Conservation (phyloP, 30 jellyfish, hydroid and myxozoan genomes). For the Hydra vulgaris region DNA sequence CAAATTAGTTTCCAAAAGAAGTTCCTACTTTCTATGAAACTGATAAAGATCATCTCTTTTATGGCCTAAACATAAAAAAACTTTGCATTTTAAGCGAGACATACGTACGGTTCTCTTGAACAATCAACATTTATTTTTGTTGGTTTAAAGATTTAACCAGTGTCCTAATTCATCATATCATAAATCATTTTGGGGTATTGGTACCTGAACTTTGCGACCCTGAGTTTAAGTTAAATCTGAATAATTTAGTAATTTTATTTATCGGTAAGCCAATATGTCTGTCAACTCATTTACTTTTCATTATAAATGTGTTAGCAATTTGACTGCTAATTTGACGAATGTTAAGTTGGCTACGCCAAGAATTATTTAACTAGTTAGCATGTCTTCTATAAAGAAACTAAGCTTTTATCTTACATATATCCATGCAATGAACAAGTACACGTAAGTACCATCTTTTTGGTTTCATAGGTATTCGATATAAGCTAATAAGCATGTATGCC, state of each 20-base stretch:
- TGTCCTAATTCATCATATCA: too few relatives aligned
- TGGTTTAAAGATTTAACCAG: too few relatives aligned
- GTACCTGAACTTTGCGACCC: too few relatives aligned
- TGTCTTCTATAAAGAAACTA: slow-evolving; percentile 47
- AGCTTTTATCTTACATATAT: slow-evolving; percentile 33
- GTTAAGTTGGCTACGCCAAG: background rate
- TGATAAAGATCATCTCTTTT: too few relatives aligned
- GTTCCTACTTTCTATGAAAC: too few relatives aligned
- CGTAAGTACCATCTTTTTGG: slow-evolving; percentile 40
- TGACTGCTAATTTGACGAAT: background rate
- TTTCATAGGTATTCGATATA: slow-evolving; percentile 30
- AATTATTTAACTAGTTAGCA: background rate
- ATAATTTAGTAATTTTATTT: too few relatives aligned
- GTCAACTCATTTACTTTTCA: background rate
- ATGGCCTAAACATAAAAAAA: too few relatives aligned
- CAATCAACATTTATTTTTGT: too few relatives aligned
- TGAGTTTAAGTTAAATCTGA: background rate
- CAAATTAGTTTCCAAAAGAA: too few relatives aligned
- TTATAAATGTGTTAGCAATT: background rate
- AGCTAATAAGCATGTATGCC: slow-evolving; percentile 38
- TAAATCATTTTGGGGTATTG: too few relatives aligned
- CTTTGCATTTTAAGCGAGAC: too few relatives aligned
- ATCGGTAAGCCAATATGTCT: background rate
- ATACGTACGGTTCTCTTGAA: too few relatives aligned
- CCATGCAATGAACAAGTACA: slow-evolving; percentile 39